Percentiles rank a stretch among this genome's conserved stretches.
phyloP scores from a whole-genome alignment of 2,888 invertebrate genomes.

The Gryllus longicercus region DNA sequence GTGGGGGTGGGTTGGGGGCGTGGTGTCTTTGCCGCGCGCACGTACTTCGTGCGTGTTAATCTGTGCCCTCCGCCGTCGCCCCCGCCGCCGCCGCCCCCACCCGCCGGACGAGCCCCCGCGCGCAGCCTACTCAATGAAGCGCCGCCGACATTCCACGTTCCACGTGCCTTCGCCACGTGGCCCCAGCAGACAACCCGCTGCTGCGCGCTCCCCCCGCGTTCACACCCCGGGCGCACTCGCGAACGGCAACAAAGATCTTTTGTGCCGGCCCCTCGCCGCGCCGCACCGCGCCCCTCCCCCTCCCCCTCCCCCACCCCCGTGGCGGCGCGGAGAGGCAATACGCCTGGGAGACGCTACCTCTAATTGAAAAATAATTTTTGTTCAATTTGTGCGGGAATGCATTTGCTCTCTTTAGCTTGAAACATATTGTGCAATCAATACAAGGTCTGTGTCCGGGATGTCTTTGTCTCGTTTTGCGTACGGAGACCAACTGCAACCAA shows the following conservation, averaged over 20 bases:
- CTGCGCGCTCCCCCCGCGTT: background rate
- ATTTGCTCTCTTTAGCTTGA: background rate
- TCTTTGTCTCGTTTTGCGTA: no score
- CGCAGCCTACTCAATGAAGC: background rate
- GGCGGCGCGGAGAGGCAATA: background rate
- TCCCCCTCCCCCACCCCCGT: no score
- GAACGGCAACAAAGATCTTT: background rate
- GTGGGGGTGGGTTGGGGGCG: background rate
- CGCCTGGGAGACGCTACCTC: background rate
- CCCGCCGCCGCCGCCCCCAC: background rate
- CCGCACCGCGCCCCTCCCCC: no score
- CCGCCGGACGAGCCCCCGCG: background rate
- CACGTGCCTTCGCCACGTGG: constrained; percentile 1
- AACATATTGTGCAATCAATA: background rate
- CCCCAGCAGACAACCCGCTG: background rate
- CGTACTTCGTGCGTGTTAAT: background rate
- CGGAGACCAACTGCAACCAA: no score
- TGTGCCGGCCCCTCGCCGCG: no score
- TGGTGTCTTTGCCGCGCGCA: background rate
- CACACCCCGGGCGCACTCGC: background rate
- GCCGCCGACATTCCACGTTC: constrained; percentile 6
- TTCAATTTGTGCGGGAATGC: background rate
- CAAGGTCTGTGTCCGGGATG: no score
- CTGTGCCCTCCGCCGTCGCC: background rate
- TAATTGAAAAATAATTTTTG: constrained; percentile 17